phyloP scores from a whole-genome alignment of 2,797 vertebrate genomes.

The Trematomus bernacchii region DNA sequence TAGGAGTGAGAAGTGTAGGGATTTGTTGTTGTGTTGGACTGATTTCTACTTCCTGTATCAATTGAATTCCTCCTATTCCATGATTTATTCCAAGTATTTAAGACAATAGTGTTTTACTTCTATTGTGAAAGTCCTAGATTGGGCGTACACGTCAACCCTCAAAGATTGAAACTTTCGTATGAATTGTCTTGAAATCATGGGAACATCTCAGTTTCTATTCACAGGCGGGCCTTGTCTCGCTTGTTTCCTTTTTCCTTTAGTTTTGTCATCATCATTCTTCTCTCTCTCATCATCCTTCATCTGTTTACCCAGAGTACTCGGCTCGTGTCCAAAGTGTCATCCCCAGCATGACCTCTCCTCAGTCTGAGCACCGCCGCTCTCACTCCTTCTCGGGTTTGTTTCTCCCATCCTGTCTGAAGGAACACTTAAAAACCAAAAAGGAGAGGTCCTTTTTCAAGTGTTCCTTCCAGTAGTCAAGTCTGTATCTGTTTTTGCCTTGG shows the following conservation, averaged over 20 bases:
- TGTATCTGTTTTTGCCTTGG: constrained; percentile 50
- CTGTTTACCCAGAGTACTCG: constrained; percentile 83
- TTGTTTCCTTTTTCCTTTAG: constrained; percentile 43
- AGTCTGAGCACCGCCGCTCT: constrained; percentile 79
- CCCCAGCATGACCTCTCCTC: constrained; percentile 76
- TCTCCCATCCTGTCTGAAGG: constrained; percentile 59
- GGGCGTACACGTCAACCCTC: no score
- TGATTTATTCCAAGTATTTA: neutral
- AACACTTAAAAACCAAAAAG: constrained; percentile 35
- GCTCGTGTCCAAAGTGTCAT: constrained; percentile 81
- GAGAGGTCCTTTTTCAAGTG: constrained; percentile 47
- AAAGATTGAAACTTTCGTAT: neutral
- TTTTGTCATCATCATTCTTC: constrained; percentile 55
- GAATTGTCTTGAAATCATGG: neutral
- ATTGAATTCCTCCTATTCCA: constrained; percentile 6
- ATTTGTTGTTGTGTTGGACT: neutral
- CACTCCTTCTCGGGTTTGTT: constrained; percentile 84
- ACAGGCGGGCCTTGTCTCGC: constrained; percentile 13
- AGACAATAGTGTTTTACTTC: neutral
- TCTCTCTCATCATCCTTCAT: constrained; percentile 63
- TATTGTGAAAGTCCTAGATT: constrained; percentile 4
- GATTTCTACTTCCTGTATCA: constrained; percentile 9
- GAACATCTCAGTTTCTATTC: constrained; percentile 23
- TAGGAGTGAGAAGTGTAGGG: neutral
- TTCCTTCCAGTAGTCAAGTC: constrained; percentile 51